Percentiles rank a stretch among this genome's conserved stretches.
Evolutionary conservation across 2,113 vertebrate species (phyloP).

Genomic region (Ciconia stormi): DNA sequence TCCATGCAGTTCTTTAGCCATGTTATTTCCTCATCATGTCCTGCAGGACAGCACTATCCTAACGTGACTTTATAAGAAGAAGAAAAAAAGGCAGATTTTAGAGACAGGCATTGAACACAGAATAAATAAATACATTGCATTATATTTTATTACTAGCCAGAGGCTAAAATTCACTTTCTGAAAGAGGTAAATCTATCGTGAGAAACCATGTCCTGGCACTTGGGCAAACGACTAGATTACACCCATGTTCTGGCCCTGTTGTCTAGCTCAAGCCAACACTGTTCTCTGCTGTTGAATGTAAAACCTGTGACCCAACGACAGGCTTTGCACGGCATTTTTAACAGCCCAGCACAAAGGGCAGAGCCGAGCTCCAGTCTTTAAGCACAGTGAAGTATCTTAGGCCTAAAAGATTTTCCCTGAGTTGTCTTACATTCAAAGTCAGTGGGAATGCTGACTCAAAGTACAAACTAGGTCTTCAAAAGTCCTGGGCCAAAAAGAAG

Average conservation of each 20-base stretch:
- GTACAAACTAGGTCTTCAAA: neutral
- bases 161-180: neutral
- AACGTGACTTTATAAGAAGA: neutral
- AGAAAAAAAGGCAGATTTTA: neutral
- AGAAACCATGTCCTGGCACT: neutral
- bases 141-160: neutral
- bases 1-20: neutral
- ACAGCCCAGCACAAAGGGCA: neutral
- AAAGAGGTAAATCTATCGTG: neutral
- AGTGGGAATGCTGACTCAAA: neutral
- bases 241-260: neutral
- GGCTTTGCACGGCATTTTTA: neutral
- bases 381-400: neutral
- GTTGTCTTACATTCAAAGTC: neutral
- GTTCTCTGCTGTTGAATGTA: neutral
- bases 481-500: neutral
- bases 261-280: neutral
- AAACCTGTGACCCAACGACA: neutral
- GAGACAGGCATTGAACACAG: neutral
- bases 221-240: neutral
- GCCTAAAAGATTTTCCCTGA: neutral
- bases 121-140: neutral
- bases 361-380: neutral
- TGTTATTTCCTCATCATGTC: neutral
- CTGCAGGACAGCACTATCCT: neutral